Base-by-base conservation (phyloP, 2,113 vertebrate genomes). In the Lates calcarifer region DNA sequence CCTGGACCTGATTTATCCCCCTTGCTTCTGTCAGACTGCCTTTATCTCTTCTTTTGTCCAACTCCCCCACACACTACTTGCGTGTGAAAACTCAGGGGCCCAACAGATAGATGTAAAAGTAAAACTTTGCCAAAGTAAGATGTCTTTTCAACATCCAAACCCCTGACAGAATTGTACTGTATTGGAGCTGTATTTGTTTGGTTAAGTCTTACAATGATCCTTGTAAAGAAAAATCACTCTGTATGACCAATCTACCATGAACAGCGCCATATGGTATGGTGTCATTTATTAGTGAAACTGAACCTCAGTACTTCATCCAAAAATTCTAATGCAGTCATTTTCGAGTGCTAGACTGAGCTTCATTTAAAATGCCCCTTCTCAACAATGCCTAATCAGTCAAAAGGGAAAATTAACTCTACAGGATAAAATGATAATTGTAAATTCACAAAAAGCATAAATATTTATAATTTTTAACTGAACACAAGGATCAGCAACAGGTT, bases 31-130 rank as follows among this genome's bases (percentile, higher is more conserved):
- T 68, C 86, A 87, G 77, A 41, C 77, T 81, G 70, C 49, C 83
- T 73, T 83, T 84, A 77, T 91, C 80, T 85, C 53, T 79, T 66
- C 79, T 83, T 85, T 74, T 82, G 79, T 86, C 76, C 73, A 77
- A 41, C 72, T 74, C 68, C 81, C 56, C 1, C 53, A 83, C 74
- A 68, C 56, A 82, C 51, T 49, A 39, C 77, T 58, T 78, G 29
- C 47, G 63, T 77, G 75, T 74, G 67, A 51, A 89, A 89, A 88
- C 73, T 79, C 62, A 35, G 80, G 58, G 67, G 65, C 61, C 56
- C 18, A 26, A 68, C 15, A 9, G 76, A 83, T 35, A 49, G 70
- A 87, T 82, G 39, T 82, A 72, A 82, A 84, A 55, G 45, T 70
- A 69, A 81, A 87, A 87, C 66, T 83, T 88, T 66, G 7, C 11